Percentiles rank a stretch among this genome's conserved stretches.
These are phyloP conservation scores for Drosophila biarmipes DNA, from an alignment of 1,140 invertebrate species.

Conservation along the genomic window DNA sequence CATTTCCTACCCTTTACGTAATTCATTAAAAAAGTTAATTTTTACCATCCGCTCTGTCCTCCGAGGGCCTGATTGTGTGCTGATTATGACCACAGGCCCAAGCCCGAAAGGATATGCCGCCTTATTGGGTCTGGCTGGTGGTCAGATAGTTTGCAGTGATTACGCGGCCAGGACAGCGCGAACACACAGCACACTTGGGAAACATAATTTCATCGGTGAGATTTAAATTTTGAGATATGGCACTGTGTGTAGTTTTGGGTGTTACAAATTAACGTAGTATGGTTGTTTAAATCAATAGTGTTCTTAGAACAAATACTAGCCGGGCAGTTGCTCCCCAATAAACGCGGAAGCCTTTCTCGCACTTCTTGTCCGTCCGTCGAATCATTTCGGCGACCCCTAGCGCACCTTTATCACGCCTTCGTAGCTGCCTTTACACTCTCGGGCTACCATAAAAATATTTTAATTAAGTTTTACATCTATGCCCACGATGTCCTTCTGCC, in stretches of 20 bases:
- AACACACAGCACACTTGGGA: constrained; percentile 50
- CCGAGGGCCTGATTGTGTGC: constrained; percentile 67
- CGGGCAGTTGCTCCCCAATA: background rate
- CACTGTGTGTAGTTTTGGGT: background rate
- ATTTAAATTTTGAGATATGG: constrained; percentile 30
- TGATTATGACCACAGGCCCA: constrained; percentile 69
- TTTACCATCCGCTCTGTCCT: constrained; percentile 68
- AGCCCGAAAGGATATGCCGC: constrained; percentile 65
- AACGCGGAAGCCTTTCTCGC: background rate
- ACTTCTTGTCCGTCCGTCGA: background rate
- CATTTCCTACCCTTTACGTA: constrained; percentile 31
- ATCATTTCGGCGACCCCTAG: constrained; percentile 25
- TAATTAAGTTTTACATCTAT: constrained; percentile 77
- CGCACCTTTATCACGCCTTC: constrained; percentile 27
- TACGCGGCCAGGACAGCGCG: constrained; percentile 35
- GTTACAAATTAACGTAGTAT: background rate
- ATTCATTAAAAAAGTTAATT: constrained; percentile 83
- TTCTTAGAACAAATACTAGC: too few relatives aligned
- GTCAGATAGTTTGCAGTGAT: constrained; percentile 64
- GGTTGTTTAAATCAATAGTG: too few relatives aligned
- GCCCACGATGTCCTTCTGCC: constrained; percentile 62
- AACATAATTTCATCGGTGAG: constrained; percentile 39
- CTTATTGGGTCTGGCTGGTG: constrained; percentile 57
- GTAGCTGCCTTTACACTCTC: constrained; percentile 44
- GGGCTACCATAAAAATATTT: constrained; percentile 78